Evolutionary conservation across 1,140 invertebrate genomes (phyloP).

Genomic region (Oppia nitens): DNA sequence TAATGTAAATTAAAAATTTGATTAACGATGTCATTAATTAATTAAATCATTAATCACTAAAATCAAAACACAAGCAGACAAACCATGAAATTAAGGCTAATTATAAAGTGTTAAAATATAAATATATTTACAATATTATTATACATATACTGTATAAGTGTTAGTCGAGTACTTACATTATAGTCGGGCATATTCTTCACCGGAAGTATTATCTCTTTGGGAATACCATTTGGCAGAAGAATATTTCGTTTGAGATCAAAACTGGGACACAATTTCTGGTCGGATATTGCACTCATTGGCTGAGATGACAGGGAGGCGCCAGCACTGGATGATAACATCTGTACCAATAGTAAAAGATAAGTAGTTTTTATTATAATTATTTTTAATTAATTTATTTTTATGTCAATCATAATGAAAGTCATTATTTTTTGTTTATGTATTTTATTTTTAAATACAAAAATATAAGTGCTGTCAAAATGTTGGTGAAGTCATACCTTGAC

Average conservation of each 20-base stretch:
- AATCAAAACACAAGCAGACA: too few relatives aligned
- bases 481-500: background rate
- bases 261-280: conserved; percentile 20
- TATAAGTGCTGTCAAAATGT: too few relatives aligned
- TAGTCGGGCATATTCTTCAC: conserved; percentile 67
- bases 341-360: conserved; percentile 2
- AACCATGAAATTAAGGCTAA: too few relatives aligned
- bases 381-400: too few relatives aligned
- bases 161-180: conserved; percentile 5
- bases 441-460: too few relatives aligned
- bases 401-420: background rate
- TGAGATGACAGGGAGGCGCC: background rate
- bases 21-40: too few relatives aligned
- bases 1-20: too few relatives aligned
- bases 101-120: too few relatives aligned
- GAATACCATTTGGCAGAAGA: conserved; percentile 67
- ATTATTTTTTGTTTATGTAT: too few relatives aligned
- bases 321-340: conserved; percentile 1
- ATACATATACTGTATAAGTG: too few relatives aligned
- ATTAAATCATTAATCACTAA: too few relatives aligned
- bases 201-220: conserved; percentile 67
- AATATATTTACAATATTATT: too few relatives aligned
- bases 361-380: background rate
- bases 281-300: background rate
- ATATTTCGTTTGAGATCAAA: conserved; percentile 31